phyloP scores from a whole-genome alignment of 2,888 invertebrate species.

The Drosophila longiperda region DNA sequence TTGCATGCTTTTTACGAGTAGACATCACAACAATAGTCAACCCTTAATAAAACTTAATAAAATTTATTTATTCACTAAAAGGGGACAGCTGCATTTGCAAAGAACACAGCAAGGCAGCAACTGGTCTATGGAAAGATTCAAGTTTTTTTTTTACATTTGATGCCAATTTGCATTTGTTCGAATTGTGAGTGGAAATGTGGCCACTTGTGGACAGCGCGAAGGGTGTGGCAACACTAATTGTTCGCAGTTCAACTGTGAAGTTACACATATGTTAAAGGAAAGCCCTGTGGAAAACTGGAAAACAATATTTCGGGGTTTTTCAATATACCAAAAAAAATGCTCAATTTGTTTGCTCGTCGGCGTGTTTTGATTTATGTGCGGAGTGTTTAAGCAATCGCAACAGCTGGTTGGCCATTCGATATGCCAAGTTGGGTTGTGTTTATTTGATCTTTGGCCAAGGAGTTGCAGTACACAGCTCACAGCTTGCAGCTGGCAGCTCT shows the following conservation, averaged over 20 bases:
- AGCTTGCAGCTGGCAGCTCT: constrained; percentile 42
- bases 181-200: constrained; percentile 39
- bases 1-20: not conserved
- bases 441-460: constrained; percentile 66
- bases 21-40: constrained; percentile 21
- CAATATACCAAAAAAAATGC: constrained; percentile 19
- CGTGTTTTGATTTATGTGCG: constrained; percentile 62
- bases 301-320: constrained; percentile 42
- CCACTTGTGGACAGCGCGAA: constrained; percentile 45
- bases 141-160: constrained; percentile 6
- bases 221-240: constrained; percentile 67
- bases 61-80: not conserved
- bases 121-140: constrained; percentile 6
- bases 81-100: constrained; percentile 34
- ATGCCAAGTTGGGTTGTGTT: constrained; percentile 35
- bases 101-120: not conserved
- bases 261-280: constrained; percentile 64
- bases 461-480: constrained; percentile 52
- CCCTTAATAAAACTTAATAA: constrained; percentile 19
- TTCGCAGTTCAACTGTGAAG: constrained; percentile 66
- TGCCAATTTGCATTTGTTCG: constrained; percentile 44
- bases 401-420: constrained; percentile 75
- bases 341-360: constrained; percentile 66
- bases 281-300: constrained; percentile 6
- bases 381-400: constrained; percentile 39